Conservation (phyloP, 2,113 vertebrate genomes). For the Pogona vitticeps region DNA sequence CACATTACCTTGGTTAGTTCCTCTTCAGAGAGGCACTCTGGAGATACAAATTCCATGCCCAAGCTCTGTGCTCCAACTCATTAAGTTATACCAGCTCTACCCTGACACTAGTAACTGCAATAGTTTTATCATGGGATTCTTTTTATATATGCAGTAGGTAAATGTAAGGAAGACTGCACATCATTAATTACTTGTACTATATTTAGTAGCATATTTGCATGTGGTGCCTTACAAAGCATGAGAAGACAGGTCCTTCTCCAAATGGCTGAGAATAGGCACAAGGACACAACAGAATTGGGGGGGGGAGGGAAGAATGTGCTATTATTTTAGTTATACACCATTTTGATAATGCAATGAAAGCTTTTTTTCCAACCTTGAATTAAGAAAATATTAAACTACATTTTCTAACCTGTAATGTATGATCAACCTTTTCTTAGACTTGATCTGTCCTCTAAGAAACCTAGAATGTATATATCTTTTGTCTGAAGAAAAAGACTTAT, state of each 20-base stretch:
- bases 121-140: not conserved
- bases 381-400: no score
- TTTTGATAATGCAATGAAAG: no score
- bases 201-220: not conserved
- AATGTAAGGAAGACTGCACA: not conserved
- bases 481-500: no score
- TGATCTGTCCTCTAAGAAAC: not conserved
- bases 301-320: not conserved
- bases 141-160: not conserved
- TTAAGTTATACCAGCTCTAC: no score
- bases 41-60: no score
- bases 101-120: not conserved
- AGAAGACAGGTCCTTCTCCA: not conserved
- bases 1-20: no score
- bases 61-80: no score
- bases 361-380: no score
- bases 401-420: no score
- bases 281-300: not conserved
- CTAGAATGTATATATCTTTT: not conserved
- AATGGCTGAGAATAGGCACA: not conserved
- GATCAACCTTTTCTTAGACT: no score
- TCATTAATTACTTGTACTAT: not conserved
- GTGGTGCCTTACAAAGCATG: not conserved
- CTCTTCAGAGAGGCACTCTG: no score
- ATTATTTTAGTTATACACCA: not conserved